Percentiles rank a stretch among this genome's conserved stretches.
phyloP scores from a whole-genome alignment of 2,888 invertebrate genomes.

The Andrena minutula region DNA sequence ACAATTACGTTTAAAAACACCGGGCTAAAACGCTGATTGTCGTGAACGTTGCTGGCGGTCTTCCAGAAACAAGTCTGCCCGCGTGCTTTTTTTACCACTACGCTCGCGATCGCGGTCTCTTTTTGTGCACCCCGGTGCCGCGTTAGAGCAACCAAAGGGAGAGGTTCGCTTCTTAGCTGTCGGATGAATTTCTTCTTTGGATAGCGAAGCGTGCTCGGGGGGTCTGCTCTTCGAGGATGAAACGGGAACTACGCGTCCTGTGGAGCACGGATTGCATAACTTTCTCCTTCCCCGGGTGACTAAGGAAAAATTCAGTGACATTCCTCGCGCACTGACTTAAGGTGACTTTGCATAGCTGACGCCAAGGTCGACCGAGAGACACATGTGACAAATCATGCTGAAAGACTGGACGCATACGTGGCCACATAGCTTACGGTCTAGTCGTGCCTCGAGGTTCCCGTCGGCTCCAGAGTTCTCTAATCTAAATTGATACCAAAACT shows the following conservation, averaged over 20 bases:
- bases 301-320: neutral
- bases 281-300: conserved; percentile 1
- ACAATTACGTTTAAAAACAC: conserved; percentile 10
- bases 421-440: neutral
- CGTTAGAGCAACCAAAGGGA: neutral
- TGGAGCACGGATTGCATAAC: neutral
- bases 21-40: neutral
- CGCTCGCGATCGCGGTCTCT: neutral
- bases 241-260: neutral
- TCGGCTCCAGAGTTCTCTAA: neutral
- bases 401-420: conserved; percentile 2
- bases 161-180: neutral
- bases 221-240: neutral
- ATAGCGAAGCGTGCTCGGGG: neutral
- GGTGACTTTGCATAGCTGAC: neutral
- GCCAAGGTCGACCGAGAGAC: conserved; percentile 21
- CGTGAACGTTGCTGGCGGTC: neutral
- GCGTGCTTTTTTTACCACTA: neutral
- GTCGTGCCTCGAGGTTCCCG: neutral
- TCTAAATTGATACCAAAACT: conserved; percentile 29
- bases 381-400: conserved; percentile 9
- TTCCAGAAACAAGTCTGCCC: neutral
- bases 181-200: neutral
- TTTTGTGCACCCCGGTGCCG: neutral
- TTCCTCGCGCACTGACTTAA: neutral